These are phyloP conservation scores for Copidosoma aretas DNA, from an alignment of 2,888 invertebrate species.

Conservation along the genomic window DNA sequence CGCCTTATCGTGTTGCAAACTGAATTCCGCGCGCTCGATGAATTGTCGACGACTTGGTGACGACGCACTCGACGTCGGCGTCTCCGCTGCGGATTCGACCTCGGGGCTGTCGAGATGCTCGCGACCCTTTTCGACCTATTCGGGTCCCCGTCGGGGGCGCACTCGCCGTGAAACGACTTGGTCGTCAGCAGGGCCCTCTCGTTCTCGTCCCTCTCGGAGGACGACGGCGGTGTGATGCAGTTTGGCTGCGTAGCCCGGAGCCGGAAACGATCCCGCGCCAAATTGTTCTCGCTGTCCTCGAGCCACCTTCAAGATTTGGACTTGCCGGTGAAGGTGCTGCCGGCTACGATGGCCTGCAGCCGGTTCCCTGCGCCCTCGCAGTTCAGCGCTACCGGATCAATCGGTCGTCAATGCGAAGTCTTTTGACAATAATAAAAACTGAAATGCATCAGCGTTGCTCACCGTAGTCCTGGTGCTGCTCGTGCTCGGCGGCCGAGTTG, in stretches of 20 bases:
- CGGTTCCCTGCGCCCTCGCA: conserved; percentile 58
- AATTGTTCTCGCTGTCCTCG: conserved; percentile 55
- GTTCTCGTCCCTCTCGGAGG: conserved; percentile 17
- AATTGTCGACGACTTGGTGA: background rate
- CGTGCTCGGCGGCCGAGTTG: conserved; percentile 44
- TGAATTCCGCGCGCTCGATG: background rate
- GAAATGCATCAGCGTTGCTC: background rate
- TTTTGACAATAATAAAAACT: background rate
- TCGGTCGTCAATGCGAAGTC: background rate
- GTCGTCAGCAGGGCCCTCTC: conserved; percentile 5
- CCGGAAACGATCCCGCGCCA: too few relatives aligned
- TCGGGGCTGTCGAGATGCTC: background rate
- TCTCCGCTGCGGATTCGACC: background rate
- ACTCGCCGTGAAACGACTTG: conserved; percentile 17
- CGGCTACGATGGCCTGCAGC: conserved; percentile 56
- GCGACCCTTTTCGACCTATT: conserved; percentile 1
- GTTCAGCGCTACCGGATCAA: conserved; percentile 39
- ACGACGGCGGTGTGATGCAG: background rate
- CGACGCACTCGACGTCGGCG: background rate
- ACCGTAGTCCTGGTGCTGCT: conserved; percentile 58
- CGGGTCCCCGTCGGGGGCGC: conserved; percentile 15
- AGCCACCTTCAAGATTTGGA: conserved; percentile 62
- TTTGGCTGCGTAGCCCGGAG: too few relatives aligned
- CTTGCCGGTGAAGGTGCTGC: conserved; percentile 56
- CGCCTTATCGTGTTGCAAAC: background rate